These are phyloP conservation scores for Polyommatus icarus DNA, from an alignment of 2,888 invertebrate species.

Conservation along the genomic window DNA sequence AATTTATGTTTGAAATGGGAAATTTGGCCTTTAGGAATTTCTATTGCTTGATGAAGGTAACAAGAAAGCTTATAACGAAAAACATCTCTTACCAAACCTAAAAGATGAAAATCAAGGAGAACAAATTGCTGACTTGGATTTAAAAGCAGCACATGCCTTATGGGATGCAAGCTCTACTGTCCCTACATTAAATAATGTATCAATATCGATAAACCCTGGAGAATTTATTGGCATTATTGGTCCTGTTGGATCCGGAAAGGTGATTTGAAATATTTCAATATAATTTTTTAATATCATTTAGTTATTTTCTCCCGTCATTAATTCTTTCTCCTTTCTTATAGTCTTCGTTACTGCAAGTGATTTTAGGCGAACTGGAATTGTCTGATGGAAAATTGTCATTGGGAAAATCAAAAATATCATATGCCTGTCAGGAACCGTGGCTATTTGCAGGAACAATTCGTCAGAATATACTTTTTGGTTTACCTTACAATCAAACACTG, in stretches of 20 bases:
- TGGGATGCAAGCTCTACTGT: not conserved
- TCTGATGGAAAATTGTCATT: slow-evolving; percentile 80
- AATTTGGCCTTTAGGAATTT: not conserved
- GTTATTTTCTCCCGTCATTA: not conserved
- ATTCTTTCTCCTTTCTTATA: not conserved
- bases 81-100: not conserved
- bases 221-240: slow-evolving; percentile 85
- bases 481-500: slow-evolving; percentile 76
- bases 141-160: not conserved
- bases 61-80: not conserved
- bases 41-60: not conserved
- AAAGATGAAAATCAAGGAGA: slow-evolving; percentile 8
- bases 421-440: slow-evolving; percentile 91
- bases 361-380: slow-evolving; percentile 86
- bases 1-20: no score
- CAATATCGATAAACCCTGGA: slow-evolving; percentile 73
- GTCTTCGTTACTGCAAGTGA: slow-evolving; percentile 82
- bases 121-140: not conserved
- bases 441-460: slow-evolving; percentile 84
- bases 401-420: slow-evolving; percentile 80
- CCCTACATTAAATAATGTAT: slow-evolving; percentile 76
- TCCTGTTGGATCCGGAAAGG: slow-evolving; percentile 87
- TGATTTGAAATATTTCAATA: not conserved
- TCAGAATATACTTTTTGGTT: slow-evolving; percentile 90
- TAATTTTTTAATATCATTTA: not conserved